Evolutionary conservation across 2,888 invertebrate species (phyloP), one percentile per base, ranked within the genome.

Genomic region (Laspeyria flexula): DNA sequence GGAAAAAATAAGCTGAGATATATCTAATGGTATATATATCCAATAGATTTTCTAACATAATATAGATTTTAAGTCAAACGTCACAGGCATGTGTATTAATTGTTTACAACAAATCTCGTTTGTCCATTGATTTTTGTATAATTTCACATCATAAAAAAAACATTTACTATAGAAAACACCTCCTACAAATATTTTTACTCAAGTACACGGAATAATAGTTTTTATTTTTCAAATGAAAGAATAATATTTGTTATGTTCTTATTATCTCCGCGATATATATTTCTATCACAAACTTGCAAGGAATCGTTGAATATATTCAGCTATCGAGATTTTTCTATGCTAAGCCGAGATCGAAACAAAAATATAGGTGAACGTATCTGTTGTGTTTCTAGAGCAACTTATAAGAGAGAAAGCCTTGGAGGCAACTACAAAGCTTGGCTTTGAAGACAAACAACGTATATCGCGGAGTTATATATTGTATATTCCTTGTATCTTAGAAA

Each of bases 351-450:
- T 21, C 37, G 5, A 31, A 51, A 66, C 39, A 49, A 62, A 58
- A 63, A 63, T 59, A 55, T 35, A 43, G n/a, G 18, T 27, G 23
- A 51, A 34, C 33, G 23, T 51, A 58, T 54, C 31, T 38, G 34
- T 31, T 54, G 46, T 47, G 41, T 49, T 63, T 59, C 27, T 30
- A 37, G 46, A 29, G 3, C 33, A 47, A 55, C 49, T 67, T 59
- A 43, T 63, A 52, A 47, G 54, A 63, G 49, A 30, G 34, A 34
- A 46, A 54, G 43, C 40, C 55, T 67, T 29, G 31, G 33, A 43
- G 35, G 43, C 29, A 54, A 58, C 50, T 35, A 34, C 45, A 54
- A 67, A 63, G 68, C 60, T 63, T 52, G 43, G 48, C 38, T 62
- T 39, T 45, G 38, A 39, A 39, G 45, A 39, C 38, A 38, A 38